Conservation (phyloP, 2,888 invertebrate genomes). For the Aspidapion aeneum region DNA sequence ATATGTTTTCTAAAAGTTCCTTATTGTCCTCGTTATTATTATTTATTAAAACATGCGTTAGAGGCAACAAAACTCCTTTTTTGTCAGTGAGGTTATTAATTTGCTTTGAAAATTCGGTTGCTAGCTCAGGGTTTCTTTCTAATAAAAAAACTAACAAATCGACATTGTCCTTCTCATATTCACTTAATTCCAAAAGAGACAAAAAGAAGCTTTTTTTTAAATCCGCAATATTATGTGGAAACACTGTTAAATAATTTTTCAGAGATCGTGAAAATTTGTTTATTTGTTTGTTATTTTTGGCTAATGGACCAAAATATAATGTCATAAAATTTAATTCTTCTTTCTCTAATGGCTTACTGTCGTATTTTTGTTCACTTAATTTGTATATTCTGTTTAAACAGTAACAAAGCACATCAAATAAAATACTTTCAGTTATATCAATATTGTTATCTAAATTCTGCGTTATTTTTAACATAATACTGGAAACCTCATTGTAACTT, state of each 20-base stretch:
- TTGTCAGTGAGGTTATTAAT: constrained; percentile 53
- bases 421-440: constrained; percentile 11
- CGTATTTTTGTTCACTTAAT: constrained; percentile 18
- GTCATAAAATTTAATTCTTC: constrained; percentile 28
- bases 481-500: constrained; percentile 45
- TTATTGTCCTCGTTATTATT: constrained; percentile 49
- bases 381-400: constrained; percentile 28
- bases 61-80: constrained; percentile 61
- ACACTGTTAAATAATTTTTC: constrained; percentile 55
- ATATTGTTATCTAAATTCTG: constrained; percentile 11
- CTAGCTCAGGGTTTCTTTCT: constrained; percentile 51
- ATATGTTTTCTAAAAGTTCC: constrained; percentile 53
- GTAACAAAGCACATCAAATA: constrained; percentile 27
- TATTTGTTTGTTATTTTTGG: constrained; percentile 35
- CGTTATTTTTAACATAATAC: constrained; percentile 42
- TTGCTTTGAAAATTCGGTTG: constrained; percentile 50
- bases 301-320: constrained; percentile 26
- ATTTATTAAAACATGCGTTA: constrained; percentile 52
- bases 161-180: constrained; percentile 56
- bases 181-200: constrained; percentile 52
- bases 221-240: constrained; percentile 56
- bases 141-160: constrained; percentile 58
- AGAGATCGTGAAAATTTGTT: constrained; percentile 55
- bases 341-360: constrained; percentile 28
- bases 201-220: constrained; percentile 54